Conservation (phyloP, 1,140 invertebrate species). For the Theocolax elegans region DNA sequence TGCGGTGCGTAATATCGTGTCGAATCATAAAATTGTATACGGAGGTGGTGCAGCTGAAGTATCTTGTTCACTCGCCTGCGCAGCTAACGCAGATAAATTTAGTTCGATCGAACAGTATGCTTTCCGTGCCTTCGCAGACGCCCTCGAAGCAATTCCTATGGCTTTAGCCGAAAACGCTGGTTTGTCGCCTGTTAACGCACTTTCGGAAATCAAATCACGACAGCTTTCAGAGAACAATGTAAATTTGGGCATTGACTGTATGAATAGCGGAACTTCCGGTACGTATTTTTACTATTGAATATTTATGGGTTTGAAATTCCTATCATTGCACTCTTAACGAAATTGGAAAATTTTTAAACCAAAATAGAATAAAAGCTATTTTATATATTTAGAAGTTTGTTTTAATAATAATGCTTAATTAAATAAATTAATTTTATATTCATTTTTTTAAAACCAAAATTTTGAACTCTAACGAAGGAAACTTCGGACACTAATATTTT, state of each 20-base stretch:
- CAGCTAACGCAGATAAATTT: slow-evolving; percentile 89
- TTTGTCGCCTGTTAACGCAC: slow-evolving; percentile 88
- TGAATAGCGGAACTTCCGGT: slow-evolving; percentile 84
- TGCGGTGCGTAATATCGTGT: slow-evolving; percentile 94
- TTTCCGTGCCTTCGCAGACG: slow-evolving; percentile 95
- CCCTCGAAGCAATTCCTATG: slow-evolving; percentile 93
- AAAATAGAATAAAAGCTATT: too few species aligned
- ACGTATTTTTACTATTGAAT: slow-evolving; percentile 47
- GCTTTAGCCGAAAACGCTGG: slow-evolving; percentile 98
- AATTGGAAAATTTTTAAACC: slow-evolving; percentile 24
- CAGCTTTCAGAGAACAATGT: slow-evolving; percentile 90
- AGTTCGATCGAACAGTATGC: slow-evolving; percentile 97
- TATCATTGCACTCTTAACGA: background rate
- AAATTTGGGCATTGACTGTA: slow-evolving; percentile 94
- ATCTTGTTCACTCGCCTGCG: slow-evolving; percentile 91
- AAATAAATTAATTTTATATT: background rate
- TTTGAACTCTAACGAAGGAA: too few species aligned
- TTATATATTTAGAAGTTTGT: too few species aligned
- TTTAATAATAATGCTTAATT: background rate
- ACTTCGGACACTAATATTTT: too few species aligned
- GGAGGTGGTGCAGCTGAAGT: slow-evolving; percentile 98
- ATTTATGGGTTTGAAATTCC: slow-evolving; percentile 2
- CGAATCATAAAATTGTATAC: slow-evolving; percentile 94
- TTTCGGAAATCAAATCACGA: slow-evolving; percentile 91
- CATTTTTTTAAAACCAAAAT: background rate